Evolutionary conservation across 2,888 invertebrate species (phyloP).

Genomic region (Leptinotarsa tumamoca): DNA sequence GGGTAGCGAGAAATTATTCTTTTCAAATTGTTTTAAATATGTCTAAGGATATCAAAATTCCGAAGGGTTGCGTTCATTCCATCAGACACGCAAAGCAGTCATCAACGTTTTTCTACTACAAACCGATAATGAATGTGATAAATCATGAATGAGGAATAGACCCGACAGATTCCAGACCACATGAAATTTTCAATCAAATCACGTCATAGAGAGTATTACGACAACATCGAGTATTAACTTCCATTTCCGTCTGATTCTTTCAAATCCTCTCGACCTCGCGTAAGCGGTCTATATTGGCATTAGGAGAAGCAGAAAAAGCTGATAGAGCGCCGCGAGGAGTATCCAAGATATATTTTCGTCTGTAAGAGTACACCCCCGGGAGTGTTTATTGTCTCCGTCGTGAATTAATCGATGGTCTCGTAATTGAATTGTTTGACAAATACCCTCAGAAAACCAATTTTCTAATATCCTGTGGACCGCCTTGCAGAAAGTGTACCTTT

Average conservation of each 20-base stretch:
- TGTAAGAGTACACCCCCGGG: slow-evolving; percentile 33
- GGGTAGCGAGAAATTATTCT: too few relatives aligned
- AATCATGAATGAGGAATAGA: too few relatives aligned
- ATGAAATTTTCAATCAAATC: background rate
- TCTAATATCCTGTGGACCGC: background rate
- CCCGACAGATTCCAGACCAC: too few relatives aligned
- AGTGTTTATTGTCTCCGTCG: slow-evolving; percentile 41
- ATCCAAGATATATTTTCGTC: slow-evolving; percentile 49
- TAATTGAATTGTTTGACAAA: slow-evolving; percentile 51
- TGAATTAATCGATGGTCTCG: slow-evolving; percentile 45
- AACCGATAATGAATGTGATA: too few relatives aligned
- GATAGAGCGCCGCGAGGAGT: slow-evolving; percentile 40
- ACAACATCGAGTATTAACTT: slow-evolving; percentile 12
- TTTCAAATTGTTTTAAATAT: too few relatives aligned
- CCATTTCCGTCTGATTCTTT: background rate
- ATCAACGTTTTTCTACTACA: too few relatives aligned
- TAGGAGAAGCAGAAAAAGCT: slow-evolving; percentile 22
- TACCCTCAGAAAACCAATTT: slow-evolving; percentile 32
- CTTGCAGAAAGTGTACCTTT: background rate
- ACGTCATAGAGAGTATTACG: slow-evolving; percentile 3
- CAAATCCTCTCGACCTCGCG: background rate
- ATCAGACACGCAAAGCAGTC: too few relatives aligned
- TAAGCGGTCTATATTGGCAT: slow-evolving; percentile 10
- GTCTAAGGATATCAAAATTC: too few relatives aligned
- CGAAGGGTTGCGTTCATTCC: too few relatives aligned